A percentile compares a stretch with the other conserved stretches of the same genome.
These are phyloP conservation scores for Denticeps clupeoides DNA, from an alignment of 2,797 vertebrate species.

Conservation along the genomic window DNA sequence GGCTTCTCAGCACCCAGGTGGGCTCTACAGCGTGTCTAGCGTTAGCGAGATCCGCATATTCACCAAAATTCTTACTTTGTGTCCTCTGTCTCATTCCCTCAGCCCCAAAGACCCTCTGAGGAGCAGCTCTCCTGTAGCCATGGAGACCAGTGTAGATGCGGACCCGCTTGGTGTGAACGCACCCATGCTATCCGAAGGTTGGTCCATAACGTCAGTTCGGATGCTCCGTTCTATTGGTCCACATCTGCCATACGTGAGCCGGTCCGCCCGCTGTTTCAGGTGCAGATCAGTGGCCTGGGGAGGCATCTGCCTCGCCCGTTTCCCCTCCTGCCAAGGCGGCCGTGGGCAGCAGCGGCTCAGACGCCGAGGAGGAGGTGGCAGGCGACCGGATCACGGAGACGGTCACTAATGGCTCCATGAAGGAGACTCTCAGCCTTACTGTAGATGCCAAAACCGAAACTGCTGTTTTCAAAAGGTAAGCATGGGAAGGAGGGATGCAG, in stretches of 20 bases:
- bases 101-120: slow-evolving; percentile 85
- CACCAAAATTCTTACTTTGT: too few relatives aligned
- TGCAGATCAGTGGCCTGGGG: slow-evolving; percentile 49
- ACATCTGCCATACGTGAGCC: background rate
- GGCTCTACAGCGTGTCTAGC: background rate
- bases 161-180: slow-evolving; percentile 75
- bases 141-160: slow-evolving; percentile 85
- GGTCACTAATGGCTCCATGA: slow-evolving; percentile 95
- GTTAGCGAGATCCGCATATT: too few relatives aligned
- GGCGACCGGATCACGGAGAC: slow-evolving; percentile 91
- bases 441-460: slow-evolving; percentile 99
- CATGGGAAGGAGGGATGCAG: background rate
- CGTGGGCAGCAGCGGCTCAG: too few relatives aligned
- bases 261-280: slow-evolving; percentile 27
- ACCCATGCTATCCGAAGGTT: slow-evolving; percentile 70
- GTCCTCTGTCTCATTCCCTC: slow-evolving; percentile 20
- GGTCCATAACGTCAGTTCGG: slow-evolving; percentile 27
- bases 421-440: slow-evolving; percentile 96
- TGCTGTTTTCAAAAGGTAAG: slow-evolving; percentile 95
- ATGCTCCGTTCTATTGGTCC: background rate
- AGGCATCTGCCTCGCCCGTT: slow-evolving; percentile 19
- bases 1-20: slow-evolving; percentile 81
- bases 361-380: slow-evolving; percentile 61
- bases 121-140: slow-evolving; percentile 92
- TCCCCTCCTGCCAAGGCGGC: slow-evolving; percentile 57